Conservation (phyloP, 2,113 vertebrate species). For the Siphamia tubifer region DNA sequence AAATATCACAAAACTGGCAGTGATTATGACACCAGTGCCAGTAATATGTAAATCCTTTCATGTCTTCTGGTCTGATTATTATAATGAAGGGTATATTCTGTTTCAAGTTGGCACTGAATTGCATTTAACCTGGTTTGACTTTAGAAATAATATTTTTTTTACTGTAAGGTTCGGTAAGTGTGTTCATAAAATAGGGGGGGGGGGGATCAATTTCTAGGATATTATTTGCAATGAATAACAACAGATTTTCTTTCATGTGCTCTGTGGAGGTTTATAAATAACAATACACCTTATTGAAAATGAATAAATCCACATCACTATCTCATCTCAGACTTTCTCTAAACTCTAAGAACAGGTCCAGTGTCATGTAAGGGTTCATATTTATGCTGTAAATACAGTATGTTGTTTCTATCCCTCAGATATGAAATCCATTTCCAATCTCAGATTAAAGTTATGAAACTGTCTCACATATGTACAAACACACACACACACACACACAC, state of each 20-base stretch:
- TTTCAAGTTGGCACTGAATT: not conserved
- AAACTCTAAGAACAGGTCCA: not conserved
- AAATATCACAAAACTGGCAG: not conserved
- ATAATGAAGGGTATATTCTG: not conserved
- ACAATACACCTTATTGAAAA: not conserved
- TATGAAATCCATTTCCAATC: slow-evolving; percentile 11
- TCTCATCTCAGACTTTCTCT: not conserved
- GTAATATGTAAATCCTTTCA: not conserved
- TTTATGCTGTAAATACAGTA: not conserved
- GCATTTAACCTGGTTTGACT: not conserved
- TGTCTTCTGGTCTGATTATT: not conserved
- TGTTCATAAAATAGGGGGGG: not conserved
- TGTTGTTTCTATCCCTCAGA: not conserved
- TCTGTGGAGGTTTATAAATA: not conserved
- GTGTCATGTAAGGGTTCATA: not conserved
- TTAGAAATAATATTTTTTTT: not conserved
- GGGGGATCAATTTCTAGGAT: not conserved
- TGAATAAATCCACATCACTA: not conserved
- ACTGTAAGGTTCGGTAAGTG: not conserved
- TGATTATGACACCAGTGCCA: not conserved
- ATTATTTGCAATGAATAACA: not conserved
- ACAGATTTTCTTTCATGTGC: not conserved
- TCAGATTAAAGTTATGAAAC: slow-evolving; percentile 28
- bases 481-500: not conserved
- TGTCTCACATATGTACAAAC: not conserved